Evolutionary conservation across 2,113 vertebrate species (phyloP), one percentile per base, ranked within the genome.

Genomic region (Echinops telfairi): DNA sequence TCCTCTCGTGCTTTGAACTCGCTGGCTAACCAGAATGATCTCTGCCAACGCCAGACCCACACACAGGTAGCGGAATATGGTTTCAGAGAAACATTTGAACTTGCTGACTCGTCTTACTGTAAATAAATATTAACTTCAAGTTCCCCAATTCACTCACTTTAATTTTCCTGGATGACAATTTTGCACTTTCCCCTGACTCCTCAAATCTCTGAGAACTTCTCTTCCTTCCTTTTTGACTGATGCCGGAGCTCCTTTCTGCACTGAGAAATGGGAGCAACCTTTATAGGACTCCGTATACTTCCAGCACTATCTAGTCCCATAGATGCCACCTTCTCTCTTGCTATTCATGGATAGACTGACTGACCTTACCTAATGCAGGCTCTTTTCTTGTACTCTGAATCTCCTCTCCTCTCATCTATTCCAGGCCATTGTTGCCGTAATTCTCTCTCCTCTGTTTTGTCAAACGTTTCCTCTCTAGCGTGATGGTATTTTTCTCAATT

Each of bases 121-220:
- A 90, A 91, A 66, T 71, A 91, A 68, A 71, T 19, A 86, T 85
- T 90, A 90, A 90, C 64, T 31, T 84, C 53, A 60, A 62, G 29
- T 91, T 84, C 38, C 81, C 58, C 87, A 90, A 77, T 77, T 25
- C 17, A 70, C 8, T 80, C 82, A 58, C 16, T 62, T 23, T 71
- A 71, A 27, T 23, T 89, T 83, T 80, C 20, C 33, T 68, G 3
- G 43, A 86, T 4, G 86, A 43, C 9, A 78, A 43, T 53, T 89
- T 47, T 89, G 3, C 76, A 62, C 76, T 87, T 91, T 93, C 73
- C 81, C 36, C n/a, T 64, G 16, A 64, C 31, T 62, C 68, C 57
- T 77, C 20, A 78, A 57, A 75, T 86, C 43, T 85, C 80, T 86
- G n/a, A 80, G 77, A 25, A 4, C 17, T 57, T 90, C 40, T 73